Percentiles rank a stretch among this genome's conserved stretches.
These are phyloP conservation scores for Apodemus sylvaticus DNA, from an alignment of 2,113 vertebrate genomes.

Conservation along the genomic window DNA sequence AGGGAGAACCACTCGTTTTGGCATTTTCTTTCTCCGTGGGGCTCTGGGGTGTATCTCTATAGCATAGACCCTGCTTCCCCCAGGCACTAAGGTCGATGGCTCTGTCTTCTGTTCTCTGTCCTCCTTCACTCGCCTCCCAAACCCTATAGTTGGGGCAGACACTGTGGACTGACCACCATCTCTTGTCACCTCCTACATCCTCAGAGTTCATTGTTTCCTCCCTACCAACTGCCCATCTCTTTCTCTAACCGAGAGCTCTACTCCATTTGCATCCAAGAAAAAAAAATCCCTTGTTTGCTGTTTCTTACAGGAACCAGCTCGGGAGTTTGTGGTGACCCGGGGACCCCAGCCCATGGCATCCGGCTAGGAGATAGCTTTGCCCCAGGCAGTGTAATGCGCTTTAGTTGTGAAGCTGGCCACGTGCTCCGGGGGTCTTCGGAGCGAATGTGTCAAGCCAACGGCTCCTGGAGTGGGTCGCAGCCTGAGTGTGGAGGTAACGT, in stretches of 20 bases:
- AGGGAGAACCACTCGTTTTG: neutral
- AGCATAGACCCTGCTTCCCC: neutral
- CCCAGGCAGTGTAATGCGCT: constrained; percentile 89
- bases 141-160: neutral
- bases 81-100: neutral
- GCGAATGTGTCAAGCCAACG: constrained; percentile 90
- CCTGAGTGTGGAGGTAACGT: constrained; percentile 95
- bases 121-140: neutral
- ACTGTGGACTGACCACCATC: neutral
- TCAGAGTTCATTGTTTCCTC: neutral
- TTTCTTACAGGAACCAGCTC: constrained; percentile 88
- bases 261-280: neutral
- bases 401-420: constrained; percentile 97
- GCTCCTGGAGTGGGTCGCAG: constrained; percentile 93
- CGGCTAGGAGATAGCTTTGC: constrained; percentile 93
- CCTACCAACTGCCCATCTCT: neutral
- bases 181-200: neutral
- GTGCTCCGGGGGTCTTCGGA: constrained; percentile 92
- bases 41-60: neutral
- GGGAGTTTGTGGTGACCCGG: constrained; percentile 94
- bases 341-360: constrained; percentile 93
- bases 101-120: neutral
- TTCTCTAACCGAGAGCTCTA: neutral
- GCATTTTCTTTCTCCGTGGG: neutral
- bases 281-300: neutral